Evolutionary conservation across 2,888 invertebrate genomes (phyloP).

Genomic region (Altica lythri): DNA sequence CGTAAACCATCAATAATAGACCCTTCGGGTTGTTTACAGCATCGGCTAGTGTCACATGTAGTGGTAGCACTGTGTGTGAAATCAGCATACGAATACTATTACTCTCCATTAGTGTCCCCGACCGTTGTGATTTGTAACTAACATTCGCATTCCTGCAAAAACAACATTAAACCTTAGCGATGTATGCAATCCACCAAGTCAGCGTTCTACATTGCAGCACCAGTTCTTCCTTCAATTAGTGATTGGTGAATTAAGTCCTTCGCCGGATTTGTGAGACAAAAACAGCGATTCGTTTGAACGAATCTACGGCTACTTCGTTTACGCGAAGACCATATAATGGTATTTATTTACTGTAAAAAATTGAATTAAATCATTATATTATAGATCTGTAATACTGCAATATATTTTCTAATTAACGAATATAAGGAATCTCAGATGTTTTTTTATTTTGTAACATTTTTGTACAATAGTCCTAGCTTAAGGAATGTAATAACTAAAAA

Average conservation of each 20-base stretch:
- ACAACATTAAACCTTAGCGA: slow-evolving; percentile 49
- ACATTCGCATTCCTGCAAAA: slow-evolving; percentile 51
- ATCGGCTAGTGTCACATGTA: slow-evolving; percentile 43
- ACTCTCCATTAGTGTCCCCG: slow-evolving; percentile 55
- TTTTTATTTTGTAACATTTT: no score
- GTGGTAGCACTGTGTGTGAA: slow-evolving; percentile 48
- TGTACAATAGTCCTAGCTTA: no score
- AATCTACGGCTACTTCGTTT: no score
- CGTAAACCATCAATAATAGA: slow-evolving; percentile 45
- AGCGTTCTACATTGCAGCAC: slow-evolving; percentile 35
- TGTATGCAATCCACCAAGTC: slow-evolving; percentile 39
- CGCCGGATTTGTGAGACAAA: slow-evolving; percentile 12
- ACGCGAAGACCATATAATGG: no score
- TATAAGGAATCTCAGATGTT: no score
- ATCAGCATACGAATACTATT: slow-evolving; percentile 56
- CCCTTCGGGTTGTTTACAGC: slow-evolving; percentile 46
- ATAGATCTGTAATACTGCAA: no score
- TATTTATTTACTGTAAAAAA: no score
- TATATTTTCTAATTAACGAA: no score
- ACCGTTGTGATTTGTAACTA: slow-evolving; percentile 53
- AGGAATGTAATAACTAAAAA: no score
- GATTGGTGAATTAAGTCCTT: slow-evolving; percentile 28
- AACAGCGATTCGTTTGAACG: no score
- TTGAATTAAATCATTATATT: no score
- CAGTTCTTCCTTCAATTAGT: slow-evolving; percentile 33